phyloP scores from a whole-genome alignment of 2,113 vertebrate species.

The Lepus europaeus region DNA sequence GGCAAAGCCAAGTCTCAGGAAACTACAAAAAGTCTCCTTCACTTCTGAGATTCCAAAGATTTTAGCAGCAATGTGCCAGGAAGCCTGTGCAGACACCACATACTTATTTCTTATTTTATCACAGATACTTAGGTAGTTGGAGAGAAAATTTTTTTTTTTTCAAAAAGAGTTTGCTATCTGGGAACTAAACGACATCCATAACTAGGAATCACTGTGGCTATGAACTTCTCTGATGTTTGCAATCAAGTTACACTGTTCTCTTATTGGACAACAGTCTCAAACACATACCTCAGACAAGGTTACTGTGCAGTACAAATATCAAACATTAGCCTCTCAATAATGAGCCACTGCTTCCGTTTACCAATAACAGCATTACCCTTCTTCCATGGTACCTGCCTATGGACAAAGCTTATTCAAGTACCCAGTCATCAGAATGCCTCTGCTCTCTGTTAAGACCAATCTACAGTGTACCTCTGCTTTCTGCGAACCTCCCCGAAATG shows the following conservation, averaged over 20 bases:
- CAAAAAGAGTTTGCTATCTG: background rate
- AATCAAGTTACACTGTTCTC: background rate
- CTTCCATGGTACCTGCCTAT: background rate
- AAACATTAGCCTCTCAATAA: background rate
- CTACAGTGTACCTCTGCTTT: background rate
- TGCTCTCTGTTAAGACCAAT: background rate
- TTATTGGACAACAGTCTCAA: slow-evolving; percentile 21
- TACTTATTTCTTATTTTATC: background rate
- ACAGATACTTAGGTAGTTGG: background rate
- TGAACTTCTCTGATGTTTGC: background rate
- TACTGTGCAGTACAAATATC: background rate
- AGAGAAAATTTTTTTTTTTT: background rate
- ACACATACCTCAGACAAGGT: background rate
- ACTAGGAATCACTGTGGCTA: background rate
- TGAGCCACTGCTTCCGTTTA: background rate
- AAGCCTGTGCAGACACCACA: background rate
- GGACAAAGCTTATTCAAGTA: background rate
- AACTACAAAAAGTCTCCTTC: background rate
- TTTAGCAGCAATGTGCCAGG: background rate
- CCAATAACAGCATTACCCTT: background rate
- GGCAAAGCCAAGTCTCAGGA: no score
- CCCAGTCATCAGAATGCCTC: background rate
- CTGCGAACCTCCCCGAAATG: background rate
- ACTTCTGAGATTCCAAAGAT: background rate
- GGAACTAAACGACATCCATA: background rate